Base-by-base conservation (phyloP, 2,888 invertebrate species). In the Apoda limacodes region DNA sequence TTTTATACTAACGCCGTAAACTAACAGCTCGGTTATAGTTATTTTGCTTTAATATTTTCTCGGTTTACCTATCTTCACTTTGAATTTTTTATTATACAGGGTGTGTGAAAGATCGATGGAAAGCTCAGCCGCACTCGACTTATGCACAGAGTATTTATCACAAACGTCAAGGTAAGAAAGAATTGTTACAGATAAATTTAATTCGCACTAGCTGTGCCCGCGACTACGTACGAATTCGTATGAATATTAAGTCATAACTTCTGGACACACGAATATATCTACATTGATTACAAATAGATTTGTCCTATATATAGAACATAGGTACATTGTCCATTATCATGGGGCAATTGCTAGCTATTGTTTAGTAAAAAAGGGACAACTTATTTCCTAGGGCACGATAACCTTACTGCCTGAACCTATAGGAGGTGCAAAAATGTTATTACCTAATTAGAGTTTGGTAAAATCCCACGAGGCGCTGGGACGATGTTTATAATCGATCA, bases 71-170 rank as follows among this genome's bases (percentile, higher is more conserved):
- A 17, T 25, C 27, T 27, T 9, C 6, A 19, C 13, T 19, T 6
- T 6, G 19, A 14, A 11, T 10, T 19, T 28, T 9, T 19, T 23
- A 10, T 27, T 7, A 36, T 39, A 1, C 48, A 75, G 74, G 44
- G 54, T 60, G 20, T 55, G 52, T 2, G 82, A 82, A 25, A 56
- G 60, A 9, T 67, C 74, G 1, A 70, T 80, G 65, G 81, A 82
- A 44, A 72, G 66, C 39, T 67, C 80, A 4, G 76, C 80, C 5
- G 76, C 80, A 0, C 47, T 74, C 31, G 68, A 64, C 2, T 75
- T 82, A 24, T 80, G 80, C 46, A 66, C 71, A 20, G 76, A 81
- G 45, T 82, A 80, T 42, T 50, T 82, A 25, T 55, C 74, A 33
- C 65, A 69, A 21, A 64, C 70, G 3, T 39, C 70, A 10, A 74